phyloP scores from a whole-genome alignment of 2,888 invertebrate species.

The Alsophila aescularia region DNA sequence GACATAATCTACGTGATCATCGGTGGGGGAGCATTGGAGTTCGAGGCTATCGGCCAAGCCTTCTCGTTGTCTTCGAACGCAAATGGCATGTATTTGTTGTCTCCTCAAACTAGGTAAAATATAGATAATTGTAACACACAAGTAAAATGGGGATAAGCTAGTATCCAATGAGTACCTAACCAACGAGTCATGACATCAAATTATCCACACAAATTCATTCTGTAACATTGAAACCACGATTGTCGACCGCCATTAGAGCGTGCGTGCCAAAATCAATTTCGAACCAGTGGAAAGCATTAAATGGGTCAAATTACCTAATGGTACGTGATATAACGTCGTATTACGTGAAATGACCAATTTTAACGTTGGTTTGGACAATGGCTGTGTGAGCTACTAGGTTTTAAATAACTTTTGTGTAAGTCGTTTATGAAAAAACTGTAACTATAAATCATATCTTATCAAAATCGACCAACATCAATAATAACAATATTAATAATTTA shows the following conservation, averaged over 20 bases:
- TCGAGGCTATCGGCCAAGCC: too few relatives aligned
- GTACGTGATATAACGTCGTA: conserved; percentile 7
- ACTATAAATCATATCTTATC: too few relatives aligned
- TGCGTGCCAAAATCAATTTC: conserved; percentile 28
- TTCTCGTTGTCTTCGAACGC: too few relatives aligned
- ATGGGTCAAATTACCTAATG: conserved; percentile 13
- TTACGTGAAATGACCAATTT: neutral
- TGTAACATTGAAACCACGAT: conserved; percentile 9
- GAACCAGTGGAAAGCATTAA: conserved; percentile 16
- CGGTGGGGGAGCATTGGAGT: too few relatives aligned
- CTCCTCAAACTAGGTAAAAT: too few relatives aligned
- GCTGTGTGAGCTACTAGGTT: neutral
- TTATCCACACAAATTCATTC: conserved; percentile 11
- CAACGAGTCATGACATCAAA: conserved; percentile 10
- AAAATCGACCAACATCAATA: too few relatives aligned
- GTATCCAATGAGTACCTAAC: neutral
- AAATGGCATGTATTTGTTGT: too few relatives aligned
- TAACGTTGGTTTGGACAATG: neutral
- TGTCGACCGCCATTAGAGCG: neutral
- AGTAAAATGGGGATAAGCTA: neutral
- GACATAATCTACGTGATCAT: too few relatives aligned
- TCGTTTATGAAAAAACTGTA: too few relatives aligned
- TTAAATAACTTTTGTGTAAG: neutral
- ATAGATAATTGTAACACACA: too few relatives aligned
- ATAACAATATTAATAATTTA: too few relatives aligned